Base-by-base conservation (phyloP, 1,140 invertebrate species). In the Zaprionus africanus region DNA sequence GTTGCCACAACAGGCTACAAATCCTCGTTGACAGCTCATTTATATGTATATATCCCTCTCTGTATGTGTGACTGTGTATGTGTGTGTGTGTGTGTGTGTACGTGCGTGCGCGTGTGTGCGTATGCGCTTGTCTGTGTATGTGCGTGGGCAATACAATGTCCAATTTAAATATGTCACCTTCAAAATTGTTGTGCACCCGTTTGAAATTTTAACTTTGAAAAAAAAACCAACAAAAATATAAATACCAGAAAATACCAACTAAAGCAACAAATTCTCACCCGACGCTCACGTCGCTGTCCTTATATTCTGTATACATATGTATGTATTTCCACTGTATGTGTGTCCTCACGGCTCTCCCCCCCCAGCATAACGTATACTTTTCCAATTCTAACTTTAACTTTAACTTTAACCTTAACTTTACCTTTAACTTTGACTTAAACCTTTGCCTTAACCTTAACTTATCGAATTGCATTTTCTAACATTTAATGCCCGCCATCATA, bases 21-120 rank as follows among this genome's bases (percentile, higher is more conserved):
- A 84, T 84, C 78, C 80, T 85, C 69, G 65, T 66, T 85, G 81
- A 84, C 81, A 85, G 81, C 81, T 78, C 74, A 78, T 81, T 78
- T 65, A 64, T 56, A 68, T 83, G 79, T 82, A 76, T 63, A 54
- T 80, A 73, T 79, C 57, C 43, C 53, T 71, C 24, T 67, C 26
- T 54, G 53, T 36, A 19, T 78, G 11, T 53, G 41, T 43, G 15
- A 54, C 17, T 53, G 17, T 62, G 36, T 41, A 9, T 62, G 26
- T 64, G 22, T 28, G 4, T 13, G 22, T 58, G 31, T 70, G 31
- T 26, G 22, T 26, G 11, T 4, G 17, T 56, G 41, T 31, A 53
- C 5, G 28, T 28, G 15, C 24, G 15, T 59, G 11, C 57, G 24
- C 22, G 17, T 57, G 51, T 43, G 43, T 38, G 59, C 49, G 60